Evolutionary conservation across 1,140 invertebrate genomes (phyloP), one percentile per base, ranked within the genome.

Genomic region (Drosophila guanche): DNA sequence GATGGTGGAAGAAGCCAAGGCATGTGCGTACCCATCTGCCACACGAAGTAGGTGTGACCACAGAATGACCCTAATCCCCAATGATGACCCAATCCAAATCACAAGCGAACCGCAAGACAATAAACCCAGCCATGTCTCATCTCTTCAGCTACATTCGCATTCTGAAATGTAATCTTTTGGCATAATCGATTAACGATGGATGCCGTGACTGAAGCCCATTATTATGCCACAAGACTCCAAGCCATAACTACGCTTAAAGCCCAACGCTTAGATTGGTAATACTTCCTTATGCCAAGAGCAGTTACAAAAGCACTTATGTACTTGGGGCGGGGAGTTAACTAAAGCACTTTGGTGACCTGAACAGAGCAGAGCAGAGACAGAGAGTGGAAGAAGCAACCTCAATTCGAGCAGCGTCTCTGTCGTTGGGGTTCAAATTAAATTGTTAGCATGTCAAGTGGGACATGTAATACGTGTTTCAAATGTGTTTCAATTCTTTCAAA

Each of bases 361-460:
- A 74, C 58, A 62, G 63, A 25, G 43, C 6, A 14, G 5, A 40
- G 41, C 5, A 16, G 23, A 51, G 27, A 37, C 48, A 51, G 25
- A 33, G 14, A 66, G 65, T 56, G n/a, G 51, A 47, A 48, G 25
- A 33, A 37, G 33, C 33, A 37, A 67, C 62, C 40, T 67, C 50
- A 67, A 56, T 47, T 12, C 48, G 7, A 45, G 14, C 41, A 53
- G 60, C 43, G 55, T 70, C 61, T 81, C 61, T 4, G 33, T 37
- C 33, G 33, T 37, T 12, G 33, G 73, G 45, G 83, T 88, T 86
- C 83, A 85, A 86, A 85, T 85, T 85, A 85, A 85, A 88, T 85
- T 78, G 81, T 85, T 85, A 85, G 83, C 77, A 54, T 77, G 83
- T 85, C 83, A 85, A 88, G 77, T 85, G 83, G 81, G 60, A 85